These are phyloP conservation scores for Archips crataeganus DNA, from an alignment of 2,888 invertebrate genomes.

Conservation along the genomic window DNA sequence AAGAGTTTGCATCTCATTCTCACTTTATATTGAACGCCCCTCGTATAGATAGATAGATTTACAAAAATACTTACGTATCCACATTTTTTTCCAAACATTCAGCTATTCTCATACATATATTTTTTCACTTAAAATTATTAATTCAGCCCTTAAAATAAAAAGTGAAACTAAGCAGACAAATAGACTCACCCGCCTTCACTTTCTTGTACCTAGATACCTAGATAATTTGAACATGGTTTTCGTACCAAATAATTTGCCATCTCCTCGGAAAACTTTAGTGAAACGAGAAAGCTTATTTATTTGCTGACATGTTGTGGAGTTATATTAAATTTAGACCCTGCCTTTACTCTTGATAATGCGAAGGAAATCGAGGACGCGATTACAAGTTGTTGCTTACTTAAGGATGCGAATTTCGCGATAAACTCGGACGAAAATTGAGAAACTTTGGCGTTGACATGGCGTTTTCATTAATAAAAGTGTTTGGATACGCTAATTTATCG, in stretches of 20 bases:
- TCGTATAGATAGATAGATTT: too few species aligned
- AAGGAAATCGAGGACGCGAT: slow-evolving; percentile 26
- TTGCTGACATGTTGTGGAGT: slow-evolving; percentile 22
- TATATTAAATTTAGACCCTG: slow-evolving; percentile 25
- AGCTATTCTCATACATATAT: too few species aligned
- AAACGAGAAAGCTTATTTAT: slow-evolving; percentile 25
- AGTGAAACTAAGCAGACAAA: neutral
- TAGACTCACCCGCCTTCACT: neutral
- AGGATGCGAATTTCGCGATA: slow-evolving; percentile 45
- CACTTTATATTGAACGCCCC: too few species aligned
- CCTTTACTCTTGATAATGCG: slow-evolving; percentile 19
- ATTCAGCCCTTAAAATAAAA: neutral
- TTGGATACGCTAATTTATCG: slow-evolving; percentile 3
- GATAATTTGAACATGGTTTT: neutral
- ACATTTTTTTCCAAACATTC: too few species aligned
- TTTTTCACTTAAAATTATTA: neutral
- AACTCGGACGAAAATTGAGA: slow-evolving; percentile 47
- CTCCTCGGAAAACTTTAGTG: slow-evolving; percentile 13
- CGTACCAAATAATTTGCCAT: neutral
- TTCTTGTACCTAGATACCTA: neutral
- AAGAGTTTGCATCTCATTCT: too few species aligned
- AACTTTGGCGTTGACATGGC: slow-evolving; percentile 44
- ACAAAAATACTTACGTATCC: too few species aligned
- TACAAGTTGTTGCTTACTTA: slow-evolving; percentile 47
- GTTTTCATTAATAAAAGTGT: slow-evolving; percentile 44